Evolutionary conservation across 1,140 invertebrate genomes (phyloP).

Genomic region (Hesperophylax magnus): DNA sequence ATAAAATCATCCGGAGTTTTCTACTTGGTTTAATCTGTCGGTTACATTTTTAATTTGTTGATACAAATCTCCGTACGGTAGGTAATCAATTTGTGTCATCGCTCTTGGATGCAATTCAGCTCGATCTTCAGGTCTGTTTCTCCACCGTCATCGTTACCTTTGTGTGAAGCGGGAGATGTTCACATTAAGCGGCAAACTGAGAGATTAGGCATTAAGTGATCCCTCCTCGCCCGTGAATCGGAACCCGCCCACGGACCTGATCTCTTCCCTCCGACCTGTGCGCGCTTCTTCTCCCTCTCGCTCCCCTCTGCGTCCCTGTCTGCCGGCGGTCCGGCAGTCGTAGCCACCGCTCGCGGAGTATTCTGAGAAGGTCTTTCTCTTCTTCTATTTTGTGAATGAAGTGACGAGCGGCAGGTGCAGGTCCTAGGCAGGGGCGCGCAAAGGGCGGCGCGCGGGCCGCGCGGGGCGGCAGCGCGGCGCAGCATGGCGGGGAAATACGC

Average conservation of each 20-base stretch:
- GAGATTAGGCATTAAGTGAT: slow-evolving; percentile 29
- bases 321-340: not conserved
- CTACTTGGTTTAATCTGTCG: not conserved
- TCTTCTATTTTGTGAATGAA: slow-evolving; percentile 58
- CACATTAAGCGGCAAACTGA: slow-evolving; percentile 25
- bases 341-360: slow-evolving; percentile 1
- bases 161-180: slow-evolving; percentile 9
- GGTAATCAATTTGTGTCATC: not conserved
- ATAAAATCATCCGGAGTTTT: not conserved
- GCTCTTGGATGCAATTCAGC: not conserved
- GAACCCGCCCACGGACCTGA: slow-evolving; percentile 24
- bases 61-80: not conserved
- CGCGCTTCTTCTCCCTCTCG: not conserved
- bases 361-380: slow-evolving; percentile 49
- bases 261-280: not conserved
- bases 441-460: not conserved
- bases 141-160: slow-evolving; percentile 18
- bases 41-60: not conserved
- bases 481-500: not conserved
- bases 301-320: not conserved
- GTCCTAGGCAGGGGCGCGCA: not conserved
- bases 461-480: not conserved
- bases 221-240: slow-evolving; percentile 28
- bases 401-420: slow-evolving; percentile 49
- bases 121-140: slow-evolving; percentile 1